Conservation (phyloP, 2,797 vertebrate species). For the Phylloscopus collybita region DNA sequence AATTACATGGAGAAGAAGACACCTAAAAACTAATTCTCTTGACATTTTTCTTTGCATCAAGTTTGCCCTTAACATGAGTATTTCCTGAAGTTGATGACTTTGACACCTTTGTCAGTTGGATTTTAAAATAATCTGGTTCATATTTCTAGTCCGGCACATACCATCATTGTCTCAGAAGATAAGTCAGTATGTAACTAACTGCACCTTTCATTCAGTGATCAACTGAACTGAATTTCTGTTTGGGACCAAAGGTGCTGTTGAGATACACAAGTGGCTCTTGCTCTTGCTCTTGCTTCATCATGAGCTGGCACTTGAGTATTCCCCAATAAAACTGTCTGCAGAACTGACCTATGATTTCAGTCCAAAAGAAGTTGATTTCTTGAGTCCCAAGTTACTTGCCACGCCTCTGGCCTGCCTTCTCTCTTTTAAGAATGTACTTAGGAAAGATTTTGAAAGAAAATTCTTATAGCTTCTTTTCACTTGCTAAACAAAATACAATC, state of each 20-base stretch:
- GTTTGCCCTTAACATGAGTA: neutral
- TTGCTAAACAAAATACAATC: neutral
- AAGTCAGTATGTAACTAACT: neutral
- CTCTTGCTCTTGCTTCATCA: neutral
- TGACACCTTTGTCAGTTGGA: neutral
- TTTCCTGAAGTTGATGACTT: neutral
- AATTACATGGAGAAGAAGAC: neutral
- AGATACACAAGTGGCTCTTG: neutral
- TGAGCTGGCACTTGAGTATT: neutral
- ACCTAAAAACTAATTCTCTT: neutral
- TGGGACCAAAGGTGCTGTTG: neutral
- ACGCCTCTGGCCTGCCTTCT: neutral
- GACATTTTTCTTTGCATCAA: neutral
- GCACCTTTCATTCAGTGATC: neutral
- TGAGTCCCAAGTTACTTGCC: neutral
- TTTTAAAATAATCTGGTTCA: neutral
- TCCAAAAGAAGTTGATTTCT: neutral
- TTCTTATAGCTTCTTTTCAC: neutral
- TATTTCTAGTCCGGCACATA: neutral
- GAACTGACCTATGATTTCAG: neutral
- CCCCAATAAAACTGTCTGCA: neutral
- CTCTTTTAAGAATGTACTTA: neutral
- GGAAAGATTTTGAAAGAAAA: neutral
- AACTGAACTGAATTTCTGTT: neutral
- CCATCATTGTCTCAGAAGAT: neutral